Base-by-base conservation (phyloP, 2,888 invertebrate species). In the Theristus sp. region DNA sequence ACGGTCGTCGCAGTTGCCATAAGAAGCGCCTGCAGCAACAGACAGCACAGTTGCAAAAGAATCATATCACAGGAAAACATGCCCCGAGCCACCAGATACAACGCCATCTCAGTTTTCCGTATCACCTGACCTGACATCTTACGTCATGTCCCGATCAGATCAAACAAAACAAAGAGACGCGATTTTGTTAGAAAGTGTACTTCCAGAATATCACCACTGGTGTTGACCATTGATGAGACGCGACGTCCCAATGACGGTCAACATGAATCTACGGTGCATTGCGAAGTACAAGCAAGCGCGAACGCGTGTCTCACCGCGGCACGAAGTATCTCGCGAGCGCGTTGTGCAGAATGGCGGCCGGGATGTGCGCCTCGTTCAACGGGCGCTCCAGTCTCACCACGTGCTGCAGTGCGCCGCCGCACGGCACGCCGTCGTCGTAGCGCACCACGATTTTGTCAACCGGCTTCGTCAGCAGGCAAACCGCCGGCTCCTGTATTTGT, bases 361-460 rank as follows among this genome's bases (percentile, higher is more conserved):
- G 29, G 1, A 25, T 26, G 24, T 60, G 31, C 17, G 29, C 57
- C 46, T 65, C 63, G 10, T 60, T 62, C 0, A 60, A 57, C 27
- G 59, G 59, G 24, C 63, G 61, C 28, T 69, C 66, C 58, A 65
- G 55, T 29, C 69, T 56, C 1, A 67, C 65, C 26, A 69, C 65
- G 3, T 54, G 52, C 24, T 28, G 54, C 30, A 64, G 52, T 38
- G 63, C 64, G 17, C 0, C 59, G 46, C 63, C 64, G 1, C 24
- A 25, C 2, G 70, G 70, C 6, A 65, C 55, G 17, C 0, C 59
- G 62, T 61, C 64, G 62, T 61, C 64, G 66, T 76, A 83, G 80
- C 82, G 77, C 61, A 86, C 83, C 1, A 86, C 76, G 65, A 86
- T 83, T 73, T 84, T 83, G 70, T 86, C 86, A 46, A 86, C 75